Percentiles rank a stretch among this genome's conserved stretches.
Evolutionary conservation across 2,113 vertebrate species (phyloP).

Genomic region (Ophthalmolycus amberensis): DNA sequence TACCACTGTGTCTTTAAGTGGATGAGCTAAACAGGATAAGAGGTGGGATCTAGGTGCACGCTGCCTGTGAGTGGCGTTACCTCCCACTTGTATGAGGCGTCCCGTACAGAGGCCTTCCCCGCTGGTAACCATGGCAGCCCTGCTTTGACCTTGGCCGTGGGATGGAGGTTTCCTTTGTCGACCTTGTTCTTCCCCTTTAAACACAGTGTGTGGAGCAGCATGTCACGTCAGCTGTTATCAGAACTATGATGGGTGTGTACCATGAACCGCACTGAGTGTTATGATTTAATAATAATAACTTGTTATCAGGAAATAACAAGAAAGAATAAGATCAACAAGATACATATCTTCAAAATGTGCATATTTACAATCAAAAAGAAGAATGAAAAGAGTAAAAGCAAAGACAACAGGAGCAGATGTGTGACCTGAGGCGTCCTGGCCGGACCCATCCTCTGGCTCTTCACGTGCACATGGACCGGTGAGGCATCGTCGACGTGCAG

Average conservation of each 20-base stretch:
- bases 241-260: not conserved
- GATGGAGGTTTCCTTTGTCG: conserved; percentile 67
- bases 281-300: not conserved
- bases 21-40: not conserved
- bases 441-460: conserved; percentile 85
- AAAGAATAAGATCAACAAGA: not conserved
- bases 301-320: not conserved
- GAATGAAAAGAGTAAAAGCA: not conserved
- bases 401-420: not conserved
- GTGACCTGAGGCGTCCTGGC: conserved; percentile 79
- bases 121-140: conserved; percentile 91
- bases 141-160: conserved; percentile 86
- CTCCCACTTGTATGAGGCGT: conserved; percentile 90
- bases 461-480: conserved; percentile 93
- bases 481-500: conserved; percentile 92
- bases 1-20: not conserved
- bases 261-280: not conserved
- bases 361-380: not conserved
- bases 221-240: not conserved
- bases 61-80: conserved; percentile 66
- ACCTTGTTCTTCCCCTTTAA: conserved; percentile 69
- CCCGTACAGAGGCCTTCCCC: conserved; percentile 85
- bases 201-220: not conserved
- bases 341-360: not conserved
- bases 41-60: not conserved